A percentile compares a stretch with the other conserved stretches of the same genome.
phyloP scores from a whole-genome alignment of 2,797 vertebrate genomes.

The Hippoglossus hippoglossus region DNA sequence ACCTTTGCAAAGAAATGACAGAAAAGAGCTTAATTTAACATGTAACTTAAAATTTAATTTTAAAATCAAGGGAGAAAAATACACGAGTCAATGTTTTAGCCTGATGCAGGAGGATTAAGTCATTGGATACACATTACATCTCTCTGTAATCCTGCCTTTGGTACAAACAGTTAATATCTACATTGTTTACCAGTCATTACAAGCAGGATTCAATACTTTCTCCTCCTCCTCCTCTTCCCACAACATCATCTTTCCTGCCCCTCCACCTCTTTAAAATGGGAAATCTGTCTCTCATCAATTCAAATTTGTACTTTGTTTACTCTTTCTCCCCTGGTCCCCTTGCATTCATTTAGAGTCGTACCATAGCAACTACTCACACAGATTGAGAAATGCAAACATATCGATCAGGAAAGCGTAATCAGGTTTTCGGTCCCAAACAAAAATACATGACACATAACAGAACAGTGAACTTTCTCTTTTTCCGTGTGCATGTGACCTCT shows the following conservation, averaged over 20 bases:
- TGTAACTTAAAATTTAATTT: background rate
- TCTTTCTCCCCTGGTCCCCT: background rate
- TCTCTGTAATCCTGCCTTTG: no score
- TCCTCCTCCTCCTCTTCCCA: no score
- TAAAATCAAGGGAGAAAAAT: no score
- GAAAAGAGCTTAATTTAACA: background rate
- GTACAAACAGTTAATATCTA: no score
- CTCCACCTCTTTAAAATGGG: constrained; percentile 17
- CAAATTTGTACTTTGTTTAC: background rate
- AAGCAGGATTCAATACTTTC: no score
- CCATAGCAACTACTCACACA: constrained; percentile 24
- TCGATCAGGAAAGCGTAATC: constrained; percentile 17
- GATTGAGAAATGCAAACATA: constrained; percentile 36
- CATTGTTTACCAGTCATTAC: no score
- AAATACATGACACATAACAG: constrained; percentile 21
- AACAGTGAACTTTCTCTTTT: constrained; percentile 27
- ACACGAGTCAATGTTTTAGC: background rate
- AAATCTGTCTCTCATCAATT: constrained; percentile 19
- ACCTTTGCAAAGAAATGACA: constrained; percentile 1
- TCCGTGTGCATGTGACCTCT: constrained; percentile 45
- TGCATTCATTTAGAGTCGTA: constrained; percentile 8
- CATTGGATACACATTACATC: no score
- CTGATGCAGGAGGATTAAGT: no score
- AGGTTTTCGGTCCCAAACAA: constrained; percentile 32
- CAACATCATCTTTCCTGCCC: constrained; percentile 7